Percentiles rank a stretch among this genome's conserved stretches.
Evolutionary conservation across 2,797 vertebrate species (phyloP).

Genomic region (Eleutherodactylus coqui): DNA sequence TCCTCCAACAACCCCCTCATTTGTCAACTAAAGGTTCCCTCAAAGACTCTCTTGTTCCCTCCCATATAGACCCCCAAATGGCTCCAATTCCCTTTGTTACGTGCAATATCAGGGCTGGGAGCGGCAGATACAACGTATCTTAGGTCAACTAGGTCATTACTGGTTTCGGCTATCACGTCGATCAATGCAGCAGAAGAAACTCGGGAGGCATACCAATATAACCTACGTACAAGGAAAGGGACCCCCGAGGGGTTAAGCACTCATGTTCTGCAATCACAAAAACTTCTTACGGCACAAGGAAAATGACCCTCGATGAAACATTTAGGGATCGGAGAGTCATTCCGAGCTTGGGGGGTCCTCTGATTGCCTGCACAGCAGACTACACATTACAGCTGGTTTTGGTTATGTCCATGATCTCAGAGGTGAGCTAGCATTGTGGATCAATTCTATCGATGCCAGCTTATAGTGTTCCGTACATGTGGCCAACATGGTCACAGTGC

Average conservation of each 20-base stretch:
- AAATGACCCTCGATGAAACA: background rate
- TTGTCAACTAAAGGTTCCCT: slow-evolving; percentile 49
- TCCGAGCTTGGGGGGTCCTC: background rate
- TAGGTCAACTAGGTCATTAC: background rate
- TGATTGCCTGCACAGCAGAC: background rate
- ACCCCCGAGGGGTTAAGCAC: background rate
- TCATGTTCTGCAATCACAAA: background rate
- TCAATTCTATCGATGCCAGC: background rate
- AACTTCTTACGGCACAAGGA: background rate
- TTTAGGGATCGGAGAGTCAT: background rate
- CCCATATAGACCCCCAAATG: slow-evolving; percentile 55
- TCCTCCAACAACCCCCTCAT: slow-evolving; percentile 55
- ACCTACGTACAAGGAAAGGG: background rate
- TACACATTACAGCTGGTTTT: background rate
- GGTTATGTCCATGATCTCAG: background rate
- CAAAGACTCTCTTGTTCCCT: slow-evolving; percentile 58
- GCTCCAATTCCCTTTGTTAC: background rate
- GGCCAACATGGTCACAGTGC: background rate
- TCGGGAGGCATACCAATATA: background rate
- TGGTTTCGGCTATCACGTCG: background rate
- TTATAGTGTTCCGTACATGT: background rate
- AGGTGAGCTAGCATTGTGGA: background rate
- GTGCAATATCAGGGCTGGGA: background rate
- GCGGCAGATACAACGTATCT: background rate
- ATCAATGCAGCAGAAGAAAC: background rate